Evolutionary conservation across 1,140 invertebrate genomes (phyloP).

Genomic region (Eriosoma lanigerum): DNA sequence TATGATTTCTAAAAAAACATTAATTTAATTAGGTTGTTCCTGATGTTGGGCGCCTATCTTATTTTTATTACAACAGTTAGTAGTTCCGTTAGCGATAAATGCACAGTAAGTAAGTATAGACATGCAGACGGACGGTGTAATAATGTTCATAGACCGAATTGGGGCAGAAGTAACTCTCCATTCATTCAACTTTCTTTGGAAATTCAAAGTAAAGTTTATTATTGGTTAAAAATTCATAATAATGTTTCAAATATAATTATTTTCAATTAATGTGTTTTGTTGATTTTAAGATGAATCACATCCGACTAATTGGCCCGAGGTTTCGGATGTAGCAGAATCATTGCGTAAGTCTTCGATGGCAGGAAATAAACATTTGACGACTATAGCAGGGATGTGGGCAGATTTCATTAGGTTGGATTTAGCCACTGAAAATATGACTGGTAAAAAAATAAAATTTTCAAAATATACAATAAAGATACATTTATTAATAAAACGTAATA

Average conservation of each 20-base stretch:
- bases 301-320: constrained; percentile 34
- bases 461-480: no score
- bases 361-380: constrained; percentile 53
- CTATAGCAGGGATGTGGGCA: constrained; percentile 52
- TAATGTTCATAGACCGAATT: constrained; percentile 85
- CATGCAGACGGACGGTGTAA: constrained; percentile 88
- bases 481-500: not conserved
- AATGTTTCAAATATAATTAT: not conserved
- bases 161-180: constrained; percentile 81
- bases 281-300: constrained; percentile 1
- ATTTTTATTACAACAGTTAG: not conserved
- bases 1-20: constrained; percentile 19
- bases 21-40: constrained; percentile 42
- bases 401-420: constrained; percentile 52
- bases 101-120: constrained; percentile 77
- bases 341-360: not conserved
- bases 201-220: constrained; percentile 69
- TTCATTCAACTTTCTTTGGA: constrained; percentile 77
- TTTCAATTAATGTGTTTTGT: not conserved
- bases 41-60: constrained; percentile 5
- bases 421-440: constrained; percentile 40
- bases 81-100: constrained; percentile 56
- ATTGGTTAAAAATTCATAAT: not conserved
- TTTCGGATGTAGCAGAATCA: constrained; percentile 21
- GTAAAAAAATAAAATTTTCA: not conserved